Base-by-base conservation (phyloP, 2,113 vertebrate species). In the Tangachromis dhanisi region DNA sequence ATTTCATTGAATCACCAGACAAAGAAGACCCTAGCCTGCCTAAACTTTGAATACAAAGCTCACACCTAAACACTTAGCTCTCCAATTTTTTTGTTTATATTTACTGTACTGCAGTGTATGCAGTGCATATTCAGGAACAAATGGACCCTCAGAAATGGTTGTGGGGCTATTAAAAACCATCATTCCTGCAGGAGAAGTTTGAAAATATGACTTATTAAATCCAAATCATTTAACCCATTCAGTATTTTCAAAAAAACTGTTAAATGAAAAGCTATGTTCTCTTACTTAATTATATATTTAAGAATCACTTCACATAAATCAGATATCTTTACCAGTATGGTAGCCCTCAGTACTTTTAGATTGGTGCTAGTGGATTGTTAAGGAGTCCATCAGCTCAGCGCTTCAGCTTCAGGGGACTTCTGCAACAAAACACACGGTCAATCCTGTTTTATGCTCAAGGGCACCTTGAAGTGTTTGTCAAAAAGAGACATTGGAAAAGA, bases 1-100 rank as follows among this genome's bases (percentile, higher is more conserved):
- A 99, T 95, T 98, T 98, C 94, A 99, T 99, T 19, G 98, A 99
- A 93, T 99, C 98, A 91, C 98, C 98, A 2, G 99, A 99, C 83
- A 97, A 97, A 61, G 99, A 99, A 94, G 98, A 99, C 85, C 97
- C 97, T 1, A 96, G 97, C 92, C 97, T 98, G 88, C 97, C 98
- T 21, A 97, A 97, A 82, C 94, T 96, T 92, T 96, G 91, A 95
- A 91, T 54, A 81, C 81, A 89, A 73, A 81, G 76, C 66, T 86
- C 12, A 79, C 71, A 80, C 68, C 55, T 45, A 71, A 42, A 80
- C 42, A 84, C 73, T 29, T 55, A 82, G 84, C 10, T 71, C 88
- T 89, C 92, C 63, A 83, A 24, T 13, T 73, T 14, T 54, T 80
- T 8, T 7, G 31, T 81, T 33, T 78, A 66, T 35, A 24, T 90